These are phyloP conservation scores for Goniozus legneri DNA, from an alignment of 1,140 invertebrate genomes.

Conservation along the genomic window DNA sequence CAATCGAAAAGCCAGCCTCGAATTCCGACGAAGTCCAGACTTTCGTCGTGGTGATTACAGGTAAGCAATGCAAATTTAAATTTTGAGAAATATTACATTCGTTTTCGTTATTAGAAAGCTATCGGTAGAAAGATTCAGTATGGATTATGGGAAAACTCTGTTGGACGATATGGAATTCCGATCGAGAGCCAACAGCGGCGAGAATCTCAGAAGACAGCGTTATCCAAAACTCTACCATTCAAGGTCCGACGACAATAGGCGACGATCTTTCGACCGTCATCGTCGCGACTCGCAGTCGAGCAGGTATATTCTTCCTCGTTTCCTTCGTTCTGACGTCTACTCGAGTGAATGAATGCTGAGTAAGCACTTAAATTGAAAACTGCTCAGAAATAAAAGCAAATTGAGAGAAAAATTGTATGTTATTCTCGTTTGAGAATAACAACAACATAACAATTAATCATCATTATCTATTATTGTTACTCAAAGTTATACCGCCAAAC, in stretches of 20 bases:
- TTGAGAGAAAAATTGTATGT: no score
- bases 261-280: conserved; percentile 45
- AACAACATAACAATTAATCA: no score
- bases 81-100: not conserved
- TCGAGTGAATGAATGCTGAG: no score
- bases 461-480: no score
- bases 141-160: conserved; percentile 37
- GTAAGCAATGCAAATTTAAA: conserved; percentile 18
- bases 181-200: conserved; percentile 39
- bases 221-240: conserved; percentile 46
- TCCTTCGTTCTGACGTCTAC: no score
- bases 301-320: no score
- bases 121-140: conserved; percentile 40
- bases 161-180: conserved; percentile 38
- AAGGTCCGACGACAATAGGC: conserved; percentile 46
- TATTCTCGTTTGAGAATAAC: no score
- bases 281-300: conserved; percentile 39
- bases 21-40: conserved; percentile 47
- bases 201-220: conserved; percentile 33
- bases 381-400: no score
- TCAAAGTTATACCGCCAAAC: no score
- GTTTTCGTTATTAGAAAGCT: conserved; percentile 28
- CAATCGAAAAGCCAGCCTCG: conserved; percentile 47
- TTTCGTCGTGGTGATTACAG: conserved; percentile 46
- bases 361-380: no score